Evolutionary conservation across 2,113 vertebrate species (phyloP), one percentile per base, ranked within the genome.

Genomic region (Pholis gunnellus): DNA sequence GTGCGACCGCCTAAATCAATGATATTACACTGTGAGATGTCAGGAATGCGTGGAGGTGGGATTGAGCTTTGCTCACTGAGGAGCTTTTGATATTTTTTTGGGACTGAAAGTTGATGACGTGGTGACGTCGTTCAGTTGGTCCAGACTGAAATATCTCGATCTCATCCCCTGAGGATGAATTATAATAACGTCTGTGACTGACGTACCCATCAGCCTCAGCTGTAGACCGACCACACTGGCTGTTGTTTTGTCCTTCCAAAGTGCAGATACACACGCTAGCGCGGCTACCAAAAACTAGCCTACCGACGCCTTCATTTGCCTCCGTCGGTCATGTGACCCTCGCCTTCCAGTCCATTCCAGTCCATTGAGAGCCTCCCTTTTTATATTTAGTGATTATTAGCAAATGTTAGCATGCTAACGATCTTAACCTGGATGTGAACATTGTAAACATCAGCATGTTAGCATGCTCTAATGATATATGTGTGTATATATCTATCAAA

Each of bases 11-110:
- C 54, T 85, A 59, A 89, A 87, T 68, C 83, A 75, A 68, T 78
- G 48, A 66, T 89, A 52, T 82, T 67, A 77, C 75, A 65, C 66
- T 77, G 91, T 86, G 90, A 91, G 87, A 90, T 69, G 90, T 83
- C 67, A 87, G 31, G 88, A 82, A 80, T 82, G 75, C 50, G 72
- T 73, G 48, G 57, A 40, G 34, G 34, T n/a, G 1, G 29, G 72
- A 75, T 31, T 54, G 78, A 83, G 70, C 50, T 71, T 78, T 72
- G 38, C 64, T 52, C 73, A 56, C 29, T 4, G 64, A 27, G 65
- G 63, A 40, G 13, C 4, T 34, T 71, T 5, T 6, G 27, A n/a
- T 42, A 9, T 31, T 14, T 25, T 57, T 57, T 5, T 10, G 1
- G 9, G 27, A 29, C 27, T 50, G 17, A 27, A 25, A 31, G 61